Evolutionary conservation across 2,113 vertebrate genomes (phyloP).

Genomic region (Stercorarius parasiticus): DNA sequence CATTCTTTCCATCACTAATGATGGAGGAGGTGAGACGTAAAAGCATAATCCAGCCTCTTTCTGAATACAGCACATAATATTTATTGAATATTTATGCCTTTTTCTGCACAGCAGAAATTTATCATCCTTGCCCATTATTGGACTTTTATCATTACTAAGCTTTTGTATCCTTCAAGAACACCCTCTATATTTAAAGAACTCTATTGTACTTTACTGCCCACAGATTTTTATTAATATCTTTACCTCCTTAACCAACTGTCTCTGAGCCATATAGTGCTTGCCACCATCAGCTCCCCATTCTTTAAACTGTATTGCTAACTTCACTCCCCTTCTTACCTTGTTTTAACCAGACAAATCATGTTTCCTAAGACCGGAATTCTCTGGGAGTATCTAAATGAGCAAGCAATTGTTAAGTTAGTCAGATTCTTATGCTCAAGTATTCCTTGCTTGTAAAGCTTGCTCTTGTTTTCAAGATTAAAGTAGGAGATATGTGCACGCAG

Average conservation of each 20-base stretch:
- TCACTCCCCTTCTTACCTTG: background rate
- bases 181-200: constrained; percentile 29
- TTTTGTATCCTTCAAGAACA: constrained; percentile 28
- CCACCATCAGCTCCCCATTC: background rate
- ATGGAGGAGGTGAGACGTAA: constrained; percentile 28
- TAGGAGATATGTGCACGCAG: background rate
- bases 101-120: constrained; percentile 30
- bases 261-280: background rate
- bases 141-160: constrained; percentile 27
- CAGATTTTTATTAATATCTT: constrained; percentile 57
- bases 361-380: background rate
- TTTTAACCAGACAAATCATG: background rate
- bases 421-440: background rate
- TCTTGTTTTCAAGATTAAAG: background rate
- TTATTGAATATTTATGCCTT: constrained; percentile 52
- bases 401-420: background rate
- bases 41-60: constrained; percentile 33
- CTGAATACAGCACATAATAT: constrained; percentile 52
- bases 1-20: constrained; percentile 35
- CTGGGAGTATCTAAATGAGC: background rate
- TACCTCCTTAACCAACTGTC: background rate
- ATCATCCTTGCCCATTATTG: background rate
- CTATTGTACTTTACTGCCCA: constrained; percentile 17
- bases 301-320: background rate
- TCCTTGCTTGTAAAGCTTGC: background rate